These are phyloP conservation scores for Strix aluco DNA, from an alignment of 2,113 vertebrate genomes.

Conservation along the genomic window DNA sequence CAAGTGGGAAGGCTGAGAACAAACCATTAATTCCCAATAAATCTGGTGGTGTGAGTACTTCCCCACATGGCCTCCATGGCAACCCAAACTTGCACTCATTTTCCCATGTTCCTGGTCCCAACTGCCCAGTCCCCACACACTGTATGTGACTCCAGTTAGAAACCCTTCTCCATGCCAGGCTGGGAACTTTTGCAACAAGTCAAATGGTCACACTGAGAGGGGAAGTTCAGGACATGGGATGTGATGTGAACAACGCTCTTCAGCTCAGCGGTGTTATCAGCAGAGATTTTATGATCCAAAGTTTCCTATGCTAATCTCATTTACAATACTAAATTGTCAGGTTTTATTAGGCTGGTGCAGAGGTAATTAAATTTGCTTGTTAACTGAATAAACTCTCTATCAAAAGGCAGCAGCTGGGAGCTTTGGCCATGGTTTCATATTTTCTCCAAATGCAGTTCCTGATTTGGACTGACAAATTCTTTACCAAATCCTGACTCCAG, in stretches of 20 bases:
- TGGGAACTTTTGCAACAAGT: neutral
- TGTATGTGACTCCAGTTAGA: neutral
- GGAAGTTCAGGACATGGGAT: neutral
- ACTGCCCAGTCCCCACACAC: neutral
- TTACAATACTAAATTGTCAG: neutral
- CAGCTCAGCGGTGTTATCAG: neutral
- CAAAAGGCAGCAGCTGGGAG: neutral
- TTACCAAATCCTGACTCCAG: neutral
- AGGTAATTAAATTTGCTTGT: slow-evolving; percentile 10
- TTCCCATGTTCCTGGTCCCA: neutral
- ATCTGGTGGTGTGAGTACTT: neutral
- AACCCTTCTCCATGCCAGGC: neutral
- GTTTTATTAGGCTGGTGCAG: slow-evolving; percentile 5
- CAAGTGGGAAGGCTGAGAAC: neutral
- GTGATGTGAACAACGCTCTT: neutral
- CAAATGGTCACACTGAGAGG: neutral
- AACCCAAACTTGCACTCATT: neutral
- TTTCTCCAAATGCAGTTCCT: neutral
- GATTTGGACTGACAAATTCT: neutral
- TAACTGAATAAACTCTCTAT: neutral
- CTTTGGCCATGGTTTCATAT: neutral
- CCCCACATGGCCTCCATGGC: neutral
- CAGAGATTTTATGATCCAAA: neutral
- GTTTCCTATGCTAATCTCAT: neutral
- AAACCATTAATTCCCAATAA: neutral